A percentile compares a stretch with the other conserved stretches of the same genome.
Evolutionary conservation across 2,113 vertebrate genomes (phyloP).

Genomic region (Ciconia maguari): DNA sequence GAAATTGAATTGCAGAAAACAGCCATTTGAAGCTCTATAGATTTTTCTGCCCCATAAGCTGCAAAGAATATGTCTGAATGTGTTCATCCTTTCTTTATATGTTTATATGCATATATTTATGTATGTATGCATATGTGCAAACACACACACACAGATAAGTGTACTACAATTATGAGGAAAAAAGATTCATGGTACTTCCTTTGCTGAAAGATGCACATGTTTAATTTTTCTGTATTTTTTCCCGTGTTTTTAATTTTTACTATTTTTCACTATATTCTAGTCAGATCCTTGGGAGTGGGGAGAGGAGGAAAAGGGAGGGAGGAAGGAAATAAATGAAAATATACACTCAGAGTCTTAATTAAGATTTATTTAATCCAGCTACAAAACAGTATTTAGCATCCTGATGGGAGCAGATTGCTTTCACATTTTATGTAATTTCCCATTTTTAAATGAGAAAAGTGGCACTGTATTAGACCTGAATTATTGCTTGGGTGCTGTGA

Average conservation of each 20-base stretch:
- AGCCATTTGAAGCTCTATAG: neutral
- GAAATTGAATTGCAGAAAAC: neutral
- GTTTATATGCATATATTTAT: neutral
- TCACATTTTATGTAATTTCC: slow-evolving; percentile 31
- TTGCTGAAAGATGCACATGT: neutral
- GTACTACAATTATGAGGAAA: neutral
- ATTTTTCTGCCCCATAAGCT: neutral
- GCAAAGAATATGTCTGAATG: neutral
- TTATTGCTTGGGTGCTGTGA: neutral
- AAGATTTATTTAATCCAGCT: slow-evolving; percentile 45
- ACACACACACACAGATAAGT: neutral
- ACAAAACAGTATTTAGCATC: slow-evolving; percentile 58
- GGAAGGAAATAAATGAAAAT: slow-evolving; percentile 38
- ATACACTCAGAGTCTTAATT: neutral
- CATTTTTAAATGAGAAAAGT: slow-evolving; percentile 43
- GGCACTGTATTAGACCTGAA: slow-evolving; percentile 2
- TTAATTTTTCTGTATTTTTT: neutral
- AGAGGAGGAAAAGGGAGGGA: neutral
- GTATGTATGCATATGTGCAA: neutral
- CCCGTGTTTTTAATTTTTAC: neutral
- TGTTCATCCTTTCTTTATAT: neutral
- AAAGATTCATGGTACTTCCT: neutral
- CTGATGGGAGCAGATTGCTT: slow-evolving; percentile 54
- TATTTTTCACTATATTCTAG: neutral
- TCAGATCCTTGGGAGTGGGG: neutral